phyloP scores from a whole-genome alignment of 2,113 vertebrate genomes.

The Otolemur garnettii region DNA sequence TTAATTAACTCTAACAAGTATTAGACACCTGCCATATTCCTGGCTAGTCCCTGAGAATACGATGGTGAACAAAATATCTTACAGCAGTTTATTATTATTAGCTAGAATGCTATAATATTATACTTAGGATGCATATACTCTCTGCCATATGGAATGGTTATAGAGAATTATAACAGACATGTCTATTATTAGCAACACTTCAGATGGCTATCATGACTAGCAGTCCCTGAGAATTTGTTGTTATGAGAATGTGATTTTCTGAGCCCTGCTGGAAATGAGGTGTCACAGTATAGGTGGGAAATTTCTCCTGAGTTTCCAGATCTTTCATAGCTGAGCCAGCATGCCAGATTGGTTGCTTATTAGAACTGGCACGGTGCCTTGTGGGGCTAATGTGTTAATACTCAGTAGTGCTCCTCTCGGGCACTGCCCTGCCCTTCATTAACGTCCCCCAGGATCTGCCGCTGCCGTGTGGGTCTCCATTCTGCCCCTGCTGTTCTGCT shows the following conservation, averaged over 20 bases:
- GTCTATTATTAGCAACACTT: neutral
- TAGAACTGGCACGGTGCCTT: slow-evolving; percentile 86
- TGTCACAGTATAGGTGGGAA: neutral
- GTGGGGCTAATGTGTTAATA: slow-evolving; percentile 86
- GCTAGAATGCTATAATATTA: neutral
- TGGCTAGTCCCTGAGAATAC: neutral
- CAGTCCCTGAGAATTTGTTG: slow-evolving; percentile 34
- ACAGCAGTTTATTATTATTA: neutral
- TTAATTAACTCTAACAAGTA: neutral
- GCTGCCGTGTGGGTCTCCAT: slow-evolving; percentile 77
- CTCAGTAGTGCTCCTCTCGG: slow-evolving; percentile 82
- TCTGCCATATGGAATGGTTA: neutral
- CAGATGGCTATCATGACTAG: neutral
- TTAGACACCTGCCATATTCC: neutral
- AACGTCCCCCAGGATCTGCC: slow-evolving; percentile 82
- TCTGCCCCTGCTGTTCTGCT: slow-evolving; percentile 80
- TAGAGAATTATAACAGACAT: neutral
- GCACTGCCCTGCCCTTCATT: slow-evolving; percentile 85
- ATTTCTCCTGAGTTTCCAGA: slow-evolving; percentile 56
- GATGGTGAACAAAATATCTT: neutral
- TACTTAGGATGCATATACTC: neutral
- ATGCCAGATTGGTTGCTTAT: slow-evolving; percentile 85
- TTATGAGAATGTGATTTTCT: slow-evolving; percentile 8
- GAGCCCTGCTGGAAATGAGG: neutral
- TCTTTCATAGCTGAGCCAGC: slow-evolving; percentile 73